Evolutionary conservation across 1,140 invertebrate species (phyloP), one percentile per base, ranked within the genome.

Genomic region (Hylaeus anthracinus): DNA sequence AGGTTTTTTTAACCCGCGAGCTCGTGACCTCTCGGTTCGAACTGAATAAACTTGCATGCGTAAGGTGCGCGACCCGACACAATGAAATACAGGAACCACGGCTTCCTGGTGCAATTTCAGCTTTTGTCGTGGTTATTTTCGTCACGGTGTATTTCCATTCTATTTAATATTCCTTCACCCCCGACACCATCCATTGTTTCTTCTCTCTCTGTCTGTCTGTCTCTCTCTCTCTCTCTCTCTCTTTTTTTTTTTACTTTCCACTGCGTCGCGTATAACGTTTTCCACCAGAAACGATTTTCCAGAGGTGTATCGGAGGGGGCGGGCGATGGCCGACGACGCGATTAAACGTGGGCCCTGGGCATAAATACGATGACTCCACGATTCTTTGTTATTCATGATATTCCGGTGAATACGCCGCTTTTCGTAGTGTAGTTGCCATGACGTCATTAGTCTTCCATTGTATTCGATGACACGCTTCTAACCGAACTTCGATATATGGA

Each of bases 381-480:
- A 79, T 79, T 79, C 60, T 79, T 79, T 79, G 70, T 73, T 73
- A 79, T 79, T 79, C 77, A 79, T 73, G 77, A 79, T 55, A 79
- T 79, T 65, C 77, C 61, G 53, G 53, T 60, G 77, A 79, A 73
- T 63, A 73, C 15, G 53, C 77, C 71, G 64, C 77, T 79, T 73
- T 73, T 61, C 70, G 61, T 73, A 48, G 61, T 79, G 73, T 65
- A 48, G 61, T 65, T 48, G 53, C 70, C 71, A 43, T 73, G 77
- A 79, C 77, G 77, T 79, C 77, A 73, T 73, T 79, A 79, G 70
- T 58, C 71, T 73, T 79, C 77, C 64, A 79, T 79, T 79, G 77
- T 79, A 73, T 65, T 73, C 77, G 77, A 79, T 79, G 77, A 79
- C 77, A 79, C 61, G 77, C 53, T 79, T 65, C 71, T 64, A 66